These are phyloP conservation scores for Brachypalpus laphriformis DNA, from an alignment of 2,888 invertebrate species.

Conservation along the genomic window DNA sequence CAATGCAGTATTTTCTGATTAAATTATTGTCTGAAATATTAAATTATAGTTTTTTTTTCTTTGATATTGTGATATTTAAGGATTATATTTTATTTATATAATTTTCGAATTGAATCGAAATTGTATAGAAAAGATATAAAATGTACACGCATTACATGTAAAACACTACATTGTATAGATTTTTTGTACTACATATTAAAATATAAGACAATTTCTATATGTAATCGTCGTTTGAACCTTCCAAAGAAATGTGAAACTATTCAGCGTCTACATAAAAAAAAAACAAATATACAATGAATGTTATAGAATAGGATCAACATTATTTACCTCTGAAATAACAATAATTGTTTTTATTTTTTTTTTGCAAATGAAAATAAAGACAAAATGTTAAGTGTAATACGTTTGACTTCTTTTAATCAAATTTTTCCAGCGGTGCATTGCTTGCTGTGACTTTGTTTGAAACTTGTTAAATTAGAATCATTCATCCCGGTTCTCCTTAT, in stretches of 20 bases:
- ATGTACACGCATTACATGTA: constrained; percentile 1
- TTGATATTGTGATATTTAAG: constrained; percentile 61
- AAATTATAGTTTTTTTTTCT: constrained; percentile 24
- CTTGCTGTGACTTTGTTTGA: too few relatives aligned
- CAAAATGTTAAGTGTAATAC: neutral
- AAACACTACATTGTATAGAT: constrained; percentile 1
- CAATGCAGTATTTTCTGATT: constrained; percentile 45
- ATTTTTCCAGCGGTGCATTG: too few relatives aligned
- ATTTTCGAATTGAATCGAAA: constrained; percentile 15
- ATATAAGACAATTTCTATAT: constrained; percentile 11
- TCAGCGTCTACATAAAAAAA: constrained; percentile 5
- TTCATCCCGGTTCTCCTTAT: too few relatives aligned
- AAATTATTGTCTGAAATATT: constrained; percentile 21
- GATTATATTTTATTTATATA: constrained; percentile 11
- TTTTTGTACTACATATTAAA: constrained; percentile 9
- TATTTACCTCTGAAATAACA: constrained; percentile 30
- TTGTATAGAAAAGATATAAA: constrained; percentile 21
- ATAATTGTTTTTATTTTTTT: neutral
- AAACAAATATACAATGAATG: neutral
- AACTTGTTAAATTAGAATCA: too few relatives aligned
- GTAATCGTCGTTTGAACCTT: constrained; percentile 12
- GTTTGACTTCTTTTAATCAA: neutral
- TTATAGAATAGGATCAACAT: constrained; percentile 3
- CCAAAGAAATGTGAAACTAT: constrained; percentile 22
- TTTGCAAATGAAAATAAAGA: constrained; percentile 19